phyloP scores from a whole-genome alignment of 2,113 vertebrate genomes.

The Anguilla japonica region DNA sequence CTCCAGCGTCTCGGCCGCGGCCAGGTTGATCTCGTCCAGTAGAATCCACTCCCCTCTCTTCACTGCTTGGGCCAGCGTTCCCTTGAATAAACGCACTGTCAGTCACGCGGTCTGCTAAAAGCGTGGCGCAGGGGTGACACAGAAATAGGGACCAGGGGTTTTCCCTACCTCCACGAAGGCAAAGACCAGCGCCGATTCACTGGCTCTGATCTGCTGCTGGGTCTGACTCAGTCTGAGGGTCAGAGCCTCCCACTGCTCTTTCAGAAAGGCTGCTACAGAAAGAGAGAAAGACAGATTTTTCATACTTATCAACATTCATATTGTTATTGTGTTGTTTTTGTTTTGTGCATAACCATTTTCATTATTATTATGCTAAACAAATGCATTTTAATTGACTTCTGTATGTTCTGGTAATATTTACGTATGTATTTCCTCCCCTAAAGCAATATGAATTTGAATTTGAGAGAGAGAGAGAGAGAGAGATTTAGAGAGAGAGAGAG shows the following conservation, averaged over 20 bases:
- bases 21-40: slow-evolving; percentile 96
- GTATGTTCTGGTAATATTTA: no score
- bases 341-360: no score
- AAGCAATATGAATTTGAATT: no score
- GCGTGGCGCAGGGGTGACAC: neutral
- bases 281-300: slow-evolving; percentile 30
- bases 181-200: slow-evolving; percentile 88
- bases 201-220: slow-evolving; percentile 90
- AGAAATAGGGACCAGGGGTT: neutral
- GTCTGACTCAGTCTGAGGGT: slow-evolving; percentile 85
- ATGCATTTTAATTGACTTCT: no score
- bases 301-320: no score
- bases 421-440: no score
- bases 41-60: slow-evolving; percentile 97
- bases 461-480: neutral
- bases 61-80: slow-evolving; percentile 87
- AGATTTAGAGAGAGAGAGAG: neutral
- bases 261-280: slow-evolving; percentile 74
- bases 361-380: no score
- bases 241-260: slow-evolving; percentile 87
- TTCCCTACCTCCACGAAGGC: slow-evolving; percentile 92
- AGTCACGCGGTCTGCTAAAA: neutral
- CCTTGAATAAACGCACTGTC: slow-evolving; percentile 67
- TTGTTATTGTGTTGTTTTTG: no score
- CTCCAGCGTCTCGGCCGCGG: slow-evolving; percentile 91